Evolutionary conservation across 2,113 vertebrate genomes (phyloP), one percentile per base, ranked within the genome.

Genomic region (Mus pahari): DNA sequence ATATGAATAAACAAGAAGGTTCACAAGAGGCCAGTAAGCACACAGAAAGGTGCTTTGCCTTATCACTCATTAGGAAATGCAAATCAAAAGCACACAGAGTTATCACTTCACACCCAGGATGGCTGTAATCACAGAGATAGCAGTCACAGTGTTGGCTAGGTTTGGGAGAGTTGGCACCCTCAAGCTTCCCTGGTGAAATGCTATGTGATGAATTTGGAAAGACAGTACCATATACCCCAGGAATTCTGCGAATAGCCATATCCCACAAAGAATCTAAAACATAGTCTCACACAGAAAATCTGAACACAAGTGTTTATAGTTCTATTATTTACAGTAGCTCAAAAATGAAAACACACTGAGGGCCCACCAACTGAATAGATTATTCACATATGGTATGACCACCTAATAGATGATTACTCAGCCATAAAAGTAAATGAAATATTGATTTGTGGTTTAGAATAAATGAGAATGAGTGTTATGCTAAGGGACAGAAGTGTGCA

Each of bases 61-160:
- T 13, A 73, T 66, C 78, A 83, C 39, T 62, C 39, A 83, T 11
- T 74, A 66, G 33, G 48, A 87, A 93, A 71, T 60, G 26, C 60
- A 90, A 93, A 94, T 48, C 42, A 77, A 92, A 95, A 55, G n/a
- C 48, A 64, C 39, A 90, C 5, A 50, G 68, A 89, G 20, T 77
- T 73, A 84, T 33, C 24, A 74, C 42, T 84, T 95, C 26, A 73
- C 19, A 84, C 7, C 5, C n/a, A 79, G 11, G 48, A 82, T 64
- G 58, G 22, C 4, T 71, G 3, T 36, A 75, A 71, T 86, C 5
- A 73, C 90, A 86, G 77, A 79, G 26, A 70, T 22, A 89, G 31
- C 62, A 55, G n/a, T 50, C 86, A 73, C 86, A 73, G 5, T 95
- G 1, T 36, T 86, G 42, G 26, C 50, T 64, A 58, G 71, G 39